Evolutionary conservation across 1,140 invertebrate species (phyloP).

Genomic region (Leptestheria dahalacensis): DNA sequence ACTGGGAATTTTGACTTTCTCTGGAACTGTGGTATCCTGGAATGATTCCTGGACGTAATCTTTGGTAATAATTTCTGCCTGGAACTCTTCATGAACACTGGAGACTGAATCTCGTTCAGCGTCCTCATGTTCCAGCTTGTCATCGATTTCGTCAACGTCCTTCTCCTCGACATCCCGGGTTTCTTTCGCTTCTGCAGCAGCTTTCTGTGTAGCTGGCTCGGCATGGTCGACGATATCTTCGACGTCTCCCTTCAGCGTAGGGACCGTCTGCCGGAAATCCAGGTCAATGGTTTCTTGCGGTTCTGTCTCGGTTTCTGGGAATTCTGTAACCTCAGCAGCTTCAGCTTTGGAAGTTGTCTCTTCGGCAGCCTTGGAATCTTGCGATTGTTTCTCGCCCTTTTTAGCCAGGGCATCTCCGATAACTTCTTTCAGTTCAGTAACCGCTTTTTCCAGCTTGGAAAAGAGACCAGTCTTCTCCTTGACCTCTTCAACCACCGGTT

Average conservation of each 20-base stretch:
- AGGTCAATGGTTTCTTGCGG: background rate
- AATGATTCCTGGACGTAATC: background rate
- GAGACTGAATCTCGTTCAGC: background rate
- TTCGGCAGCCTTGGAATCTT: conserved; percentile 18
- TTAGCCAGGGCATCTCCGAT: conserved; percentile 12
- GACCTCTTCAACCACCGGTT: background rate
- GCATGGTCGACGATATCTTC: conserved; percentile 13
- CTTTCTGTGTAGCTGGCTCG: background rate
- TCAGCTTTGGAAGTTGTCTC: conserved; percentile 3
- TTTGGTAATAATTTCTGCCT: too few species aligned
- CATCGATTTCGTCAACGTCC: background rate
- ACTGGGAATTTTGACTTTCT: too few species aligned
- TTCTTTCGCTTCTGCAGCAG: background rate
- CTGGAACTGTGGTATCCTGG: background rate
- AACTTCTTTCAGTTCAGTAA: conserved; percentile 10
- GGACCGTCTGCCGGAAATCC: conserved; percentile 13
- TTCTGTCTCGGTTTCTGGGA: too few species aligned
- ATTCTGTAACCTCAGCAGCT: background rate
- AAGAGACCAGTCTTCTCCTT: conserved; percentile 5
- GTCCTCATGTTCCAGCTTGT: background rate
- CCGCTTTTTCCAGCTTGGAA: conserved; percentile 14
- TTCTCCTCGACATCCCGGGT: background rate
- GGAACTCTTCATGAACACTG: too few species aligned
- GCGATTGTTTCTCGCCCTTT: conserved; percentile 2
- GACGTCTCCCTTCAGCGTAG: conserved; percentile 5